Base-by-base conservation (phyloP, 2,888 invertebrate genomes). In the Synergus gifuensis region DNA sequence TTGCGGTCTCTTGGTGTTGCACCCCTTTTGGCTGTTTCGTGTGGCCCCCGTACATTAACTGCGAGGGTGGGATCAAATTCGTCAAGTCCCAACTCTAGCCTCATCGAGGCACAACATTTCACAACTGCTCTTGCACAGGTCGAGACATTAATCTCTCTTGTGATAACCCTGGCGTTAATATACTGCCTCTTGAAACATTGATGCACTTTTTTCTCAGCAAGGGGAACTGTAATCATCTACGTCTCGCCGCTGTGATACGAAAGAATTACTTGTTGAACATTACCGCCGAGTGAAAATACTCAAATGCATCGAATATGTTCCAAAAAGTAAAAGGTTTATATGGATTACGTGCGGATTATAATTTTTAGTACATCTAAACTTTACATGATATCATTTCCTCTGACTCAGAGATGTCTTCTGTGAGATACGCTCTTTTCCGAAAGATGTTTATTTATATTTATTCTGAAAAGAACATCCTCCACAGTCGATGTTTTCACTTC, bases 1-100 rank as follows among this genome's bases (percentile, higher is more conserved):
- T 88, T 90, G 90, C 88, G 88, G 90, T 88, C 76, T 81, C 60
- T 66, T 42, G 81, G 81, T 83, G 81, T 82, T 78, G 80, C 80
- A 76, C 76, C 82, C 84, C 80, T 79, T 79, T 67, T 80, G 79
- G 81, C 83, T 78, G 80, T 82, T 84, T 84, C 78, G 78, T 81
- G 80, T 73, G 54, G 40, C 36, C 54, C 54, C 54, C 40, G 46
- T 54, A 58, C n/a, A 36, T 22, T 40, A 54, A 73, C 36, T 73
- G 49, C 73, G 28, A 73, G 73, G 54, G 36, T 73, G 49, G 73
- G 11, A 69, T 69, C 49, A 69, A 69, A 69, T 69, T 49, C 69
- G 54, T 58, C 73, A 73, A 73, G 73, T 73, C 11, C 11, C 54
- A 64, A 40, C 64, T 64, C 16, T 42, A 66, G 42, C 66, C 42